Evolutionary conservation across 2,113 vertebrate genomes (phyloP), one percentile per base, ranked within the genome.

Genomic region (Pipa parva): DNA sequence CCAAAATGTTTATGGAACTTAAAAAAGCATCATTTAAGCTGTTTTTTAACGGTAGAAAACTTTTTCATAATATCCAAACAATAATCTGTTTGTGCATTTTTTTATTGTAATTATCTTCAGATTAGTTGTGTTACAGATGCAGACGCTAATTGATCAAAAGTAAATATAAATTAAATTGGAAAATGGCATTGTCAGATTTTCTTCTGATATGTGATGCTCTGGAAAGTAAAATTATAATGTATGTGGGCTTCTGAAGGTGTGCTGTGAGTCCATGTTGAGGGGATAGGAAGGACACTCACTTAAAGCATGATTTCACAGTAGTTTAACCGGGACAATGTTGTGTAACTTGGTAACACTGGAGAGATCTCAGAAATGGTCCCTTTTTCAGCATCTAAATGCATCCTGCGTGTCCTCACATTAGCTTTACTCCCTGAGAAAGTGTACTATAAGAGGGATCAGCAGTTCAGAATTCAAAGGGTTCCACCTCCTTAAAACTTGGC

Each of bases 321-420:
- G n/a, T 28, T 69, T 33, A 29, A 12, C 39, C 48, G 24, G 46
- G 18, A 68, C 55, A 59, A 69, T 69, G 65, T 69, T 60, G 46
- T 21, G 45, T 69, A 60, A 52, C 65, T 60, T 69, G 21, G 65
- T 60, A 60, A 69, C 45, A 52, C 46, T 39, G 21, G 50, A 61
- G 65, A 13, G 66, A 36, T 61, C 66, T 42, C 48, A 54, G 58
- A 61, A 70, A 70, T 70, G 57, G 56, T 45, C 48, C 29, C 51
- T n/a, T 70, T 69, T 69, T 33, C 48, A 54, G 57, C 55, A 52
- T 70, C 45, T 24, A 70, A 70, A 60, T 70, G 66, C 51, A 48
- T 52, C 33, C 28, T 52, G 18, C 48, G 4, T 54, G 48, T 60
- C 48, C 20, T 17, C 45, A 37, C 64, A 68, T 59, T 69, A 1